phyloP scores from a whole-genome alignment of 2,888 invertebrate genomes.

The Magallana nippona region DNA sequence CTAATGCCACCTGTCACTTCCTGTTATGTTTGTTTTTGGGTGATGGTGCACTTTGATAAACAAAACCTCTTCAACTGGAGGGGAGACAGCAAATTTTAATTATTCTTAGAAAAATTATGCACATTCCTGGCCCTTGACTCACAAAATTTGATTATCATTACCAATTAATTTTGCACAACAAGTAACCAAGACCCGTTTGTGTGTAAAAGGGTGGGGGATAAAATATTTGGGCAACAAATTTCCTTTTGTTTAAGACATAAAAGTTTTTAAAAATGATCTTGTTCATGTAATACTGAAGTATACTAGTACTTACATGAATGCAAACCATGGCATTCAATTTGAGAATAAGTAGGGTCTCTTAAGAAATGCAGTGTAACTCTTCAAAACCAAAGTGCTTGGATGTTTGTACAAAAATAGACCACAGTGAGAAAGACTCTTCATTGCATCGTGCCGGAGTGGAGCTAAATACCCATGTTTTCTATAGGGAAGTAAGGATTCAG shows the following conservation, averaged over 20 bases:
- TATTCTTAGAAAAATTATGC: neutral
- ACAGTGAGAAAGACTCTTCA: neutral
- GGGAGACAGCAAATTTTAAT: neutral
- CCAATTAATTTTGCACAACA: no score
- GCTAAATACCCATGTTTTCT: neutral
- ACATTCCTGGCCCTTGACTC: neutral
- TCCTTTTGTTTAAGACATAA: neutral
- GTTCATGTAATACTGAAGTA: neutral
- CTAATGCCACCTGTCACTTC: constrained; percentile 2
- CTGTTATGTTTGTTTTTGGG: constrained; percentile 8
- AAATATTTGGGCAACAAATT: no score
- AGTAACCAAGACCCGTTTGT: no score
- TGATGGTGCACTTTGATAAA: constrained; percentile 32
- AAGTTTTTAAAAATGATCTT: neutral
- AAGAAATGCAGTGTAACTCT: neutral
- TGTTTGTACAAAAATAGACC: constrained; percentile 22
- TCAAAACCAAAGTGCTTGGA: neutral
- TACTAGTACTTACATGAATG: neutral
- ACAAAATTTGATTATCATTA: neutral
- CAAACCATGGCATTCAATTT: constrained; percentile 10
- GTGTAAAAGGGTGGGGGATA: no score
- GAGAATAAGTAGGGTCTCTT: constrained; percentile 13
- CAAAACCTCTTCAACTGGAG: neutral
- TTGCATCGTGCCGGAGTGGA: neutral
- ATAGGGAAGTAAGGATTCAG: constrained; percentile 19